Conservation (phyloP, 2,797 vertebrate species). For the Notolepis coatsorum region DNA sequence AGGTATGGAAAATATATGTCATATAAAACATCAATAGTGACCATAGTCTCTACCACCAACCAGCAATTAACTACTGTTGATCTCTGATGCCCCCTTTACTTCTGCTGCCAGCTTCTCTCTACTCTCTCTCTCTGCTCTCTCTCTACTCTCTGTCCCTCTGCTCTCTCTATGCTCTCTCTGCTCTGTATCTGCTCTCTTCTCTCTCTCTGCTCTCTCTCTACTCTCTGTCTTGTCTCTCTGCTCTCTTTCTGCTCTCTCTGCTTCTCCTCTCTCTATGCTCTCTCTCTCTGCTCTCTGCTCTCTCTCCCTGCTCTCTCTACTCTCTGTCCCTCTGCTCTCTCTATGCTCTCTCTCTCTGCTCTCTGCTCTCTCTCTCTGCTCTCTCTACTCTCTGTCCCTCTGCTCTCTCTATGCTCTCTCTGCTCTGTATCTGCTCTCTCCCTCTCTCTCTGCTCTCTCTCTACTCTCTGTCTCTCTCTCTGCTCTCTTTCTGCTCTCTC, state of each 20-base stretch:
- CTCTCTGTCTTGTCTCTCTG: slow-evolving; percentile 94
- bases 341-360: neutral
- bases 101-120: neutral
- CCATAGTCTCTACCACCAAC: too few species aligned
- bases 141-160: neutral
- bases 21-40: too few species aligned
- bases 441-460: neutral
- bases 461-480: neutral
- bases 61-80: too few species aligned
- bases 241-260: slow-evolving; percentile 66
- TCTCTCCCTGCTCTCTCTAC: too few species aligned
- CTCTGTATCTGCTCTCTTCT: slow-evolving; percentile 68
- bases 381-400: neutral
- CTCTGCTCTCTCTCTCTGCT: slow-evolving; percentile 48
- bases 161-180: neutral
- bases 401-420: neutral
- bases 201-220: slow-evolving; percentile 81
- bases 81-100: neutral
- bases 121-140: neutral
- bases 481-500: neutral
- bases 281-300: too few species aligned
- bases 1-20: too few species aligned
- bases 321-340: neutral
- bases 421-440: neutral
- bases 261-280: neutral